Conservation (phyloP, 2,113 vertebrate species). For the Riparia riparia region DNA sequence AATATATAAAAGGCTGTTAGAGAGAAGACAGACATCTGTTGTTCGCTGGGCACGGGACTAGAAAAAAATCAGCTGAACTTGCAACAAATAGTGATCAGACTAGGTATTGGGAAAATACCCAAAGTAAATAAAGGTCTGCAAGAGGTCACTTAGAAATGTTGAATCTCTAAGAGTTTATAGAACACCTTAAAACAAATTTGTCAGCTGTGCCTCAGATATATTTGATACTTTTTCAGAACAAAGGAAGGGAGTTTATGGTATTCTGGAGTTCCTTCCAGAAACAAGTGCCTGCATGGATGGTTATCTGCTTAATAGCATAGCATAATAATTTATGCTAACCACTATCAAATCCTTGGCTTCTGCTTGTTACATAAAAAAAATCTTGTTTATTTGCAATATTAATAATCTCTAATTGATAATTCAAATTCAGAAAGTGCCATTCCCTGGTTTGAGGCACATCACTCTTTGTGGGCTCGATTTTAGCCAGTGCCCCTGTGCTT, state of each 20-base stretch:
- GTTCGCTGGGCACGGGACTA: not conserved
- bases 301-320: not conserved
- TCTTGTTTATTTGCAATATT: not conserved
- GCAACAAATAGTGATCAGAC: not conserved
- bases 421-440: not conserved
- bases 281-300: not conserved
- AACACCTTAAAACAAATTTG: not conserved
- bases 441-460: not conserved
- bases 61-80: not conserved
- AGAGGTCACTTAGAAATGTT: not conserved
- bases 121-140: not conserved
- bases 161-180: not conserved
- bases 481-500: not conserved
- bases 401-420: not conserved
- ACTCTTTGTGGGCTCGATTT: not conserved
- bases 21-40: not conserved
- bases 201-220: not conserved
- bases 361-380: not conserved
- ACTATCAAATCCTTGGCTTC: not conserved
- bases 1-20: not conserved
- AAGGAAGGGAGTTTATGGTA: not conserved
- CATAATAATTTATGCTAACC: not conserved
- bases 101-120: not conserved
- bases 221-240: not conserved
- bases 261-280: not conserved